Evolutionary conservation across 2,113 vertebrate genomes (phyloP), one percentile per base, ranked within the genome.

Genomic region (Erythrocercus mccallii): DNA sequence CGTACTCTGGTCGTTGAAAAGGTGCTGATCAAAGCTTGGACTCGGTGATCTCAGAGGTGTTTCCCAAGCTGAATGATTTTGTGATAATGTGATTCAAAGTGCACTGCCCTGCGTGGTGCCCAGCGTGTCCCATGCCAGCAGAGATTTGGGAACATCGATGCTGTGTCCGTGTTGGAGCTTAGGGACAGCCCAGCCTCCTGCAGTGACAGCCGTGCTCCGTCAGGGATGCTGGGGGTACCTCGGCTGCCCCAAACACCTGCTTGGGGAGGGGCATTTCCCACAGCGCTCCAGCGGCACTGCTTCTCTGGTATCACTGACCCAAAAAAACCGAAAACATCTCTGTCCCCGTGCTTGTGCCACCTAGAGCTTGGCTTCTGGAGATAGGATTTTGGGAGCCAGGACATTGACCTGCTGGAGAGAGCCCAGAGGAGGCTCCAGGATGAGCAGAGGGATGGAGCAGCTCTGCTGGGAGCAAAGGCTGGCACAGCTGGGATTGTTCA

Each of bases 271-370:
- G 15, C 6, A 24, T 25, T 53, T 15, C 22, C 31, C 27, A 6
- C 24, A 23, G 6, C 5, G 2, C 18, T 7, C 0, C 3, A 12
- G n/a, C 51, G 40, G 66, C 13, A 10, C 35, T 8, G 2, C n/a
- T 71, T 25, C 30, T 7, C 13, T 13, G 9, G 28, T 4, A 33
- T 20, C 25, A 4, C 5, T 10, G 14, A 35, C 16, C 6, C n/a
- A 10, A 35, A 12, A 60, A 37, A n/a, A 40, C 38, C 38, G n/a
- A n/a, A n/a, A n/a, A n/a, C 38, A 40, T 40, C 38, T 40, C 5
- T 71, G 24, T 22, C 10, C 33, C 8, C 1, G 1, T 16, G 20
- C 22, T 15, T n/a, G 10, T 38, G 42, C 22, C 25, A 51, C 15
- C 16, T 17, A 6, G 2, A 31, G 9, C 30, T 6, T 5, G 1